A percentile compares a stretch with the other conserved stretches of the same genome.
Conservation (phyloP, 1,140 invertebrate genomes). For the Brachionus angularis region DNA sequence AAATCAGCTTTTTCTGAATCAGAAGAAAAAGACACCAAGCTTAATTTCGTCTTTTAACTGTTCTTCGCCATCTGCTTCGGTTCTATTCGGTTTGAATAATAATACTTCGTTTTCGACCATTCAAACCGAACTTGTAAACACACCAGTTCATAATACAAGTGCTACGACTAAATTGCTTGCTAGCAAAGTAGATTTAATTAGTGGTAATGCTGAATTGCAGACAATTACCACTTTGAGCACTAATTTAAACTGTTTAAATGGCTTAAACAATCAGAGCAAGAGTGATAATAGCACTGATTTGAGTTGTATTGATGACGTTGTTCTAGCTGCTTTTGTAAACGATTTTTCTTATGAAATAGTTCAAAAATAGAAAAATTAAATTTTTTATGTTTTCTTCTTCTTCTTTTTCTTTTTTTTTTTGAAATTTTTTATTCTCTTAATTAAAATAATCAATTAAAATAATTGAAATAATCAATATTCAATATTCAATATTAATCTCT, state of each 20-base stretch:
- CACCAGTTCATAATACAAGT: constrained; percentile 6
- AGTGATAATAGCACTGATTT: constrained; percentile 32
- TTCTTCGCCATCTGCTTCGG: constrained; percentile 20
- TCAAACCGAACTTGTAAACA: not conserved
- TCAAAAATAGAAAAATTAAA: constrained; percentile 1
- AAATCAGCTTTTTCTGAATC: not conserved
- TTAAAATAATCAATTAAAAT: too few species aligned
- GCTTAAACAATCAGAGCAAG: not conserved
- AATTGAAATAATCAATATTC: too few species aligned
- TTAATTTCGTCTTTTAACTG: not conserved
- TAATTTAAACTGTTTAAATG: not conserved
- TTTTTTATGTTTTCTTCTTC: too few species aligned
- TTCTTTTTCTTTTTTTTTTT: too few species aligned
- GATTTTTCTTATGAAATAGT: constrained; percentile 35
- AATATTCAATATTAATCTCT: too few species aligned
- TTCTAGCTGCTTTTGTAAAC: constrained; percentile 35
- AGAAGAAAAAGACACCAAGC: constrained; percentile 1
- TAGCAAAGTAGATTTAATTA: constrained; percentile 14
- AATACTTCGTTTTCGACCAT: constrained; percentile 17
- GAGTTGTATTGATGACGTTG: constrained; percentile 29
- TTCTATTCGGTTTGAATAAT: constrained; percentile 9
- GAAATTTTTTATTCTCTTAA: too few species aligned
- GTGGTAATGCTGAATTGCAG: not conserved
- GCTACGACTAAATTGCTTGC: constrained; percentile 3
- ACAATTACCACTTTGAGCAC: not conserved